A percentile compares a stretch with the other conserved stretches of the same genome.
These are phyloP conservation scores for Zeugodacus cucurbitae DNA, from an alignment of 1,140 invertebrate genomes.

Conservation along the genomic window DNA sequence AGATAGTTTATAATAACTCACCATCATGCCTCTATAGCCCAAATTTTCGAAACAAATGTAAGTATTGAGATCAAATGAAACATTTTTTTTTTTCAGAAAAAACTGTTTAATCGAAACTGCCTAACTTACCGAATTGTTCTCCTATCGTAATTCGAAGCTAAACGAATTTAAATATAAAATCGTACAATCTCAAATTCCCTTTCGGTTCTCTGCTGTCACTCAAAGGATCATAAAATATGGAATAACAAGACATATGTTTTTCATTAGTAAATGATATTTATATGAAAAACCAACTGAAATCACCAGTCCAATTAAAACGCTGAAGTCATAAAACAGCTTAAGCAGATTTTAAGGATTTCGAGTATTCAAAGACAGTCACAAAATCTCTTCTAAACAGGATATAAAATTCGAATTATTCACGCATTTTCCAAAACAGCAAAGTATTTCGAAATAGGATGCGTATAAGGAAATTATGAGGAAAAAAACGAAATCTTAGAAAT, in stretches of 20 bases:
- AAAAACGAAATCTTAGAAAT: background rate
- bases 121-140: no score
- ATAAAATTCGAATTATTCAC: slow-evolving; percentile 26
- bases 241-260: background rate
- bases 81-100: no score
- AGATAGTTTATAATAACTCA: no score
- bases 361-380: background rate
- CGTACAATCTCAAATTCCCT: no score
- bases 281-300: background rate
- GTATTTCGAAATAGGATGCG: slow-evolving; percentile 2
- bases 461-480: background rate
- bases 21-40: no score
- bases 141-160: no score
- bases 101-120: no score
- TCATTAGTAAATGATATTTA: background rate
- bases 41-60: no score
- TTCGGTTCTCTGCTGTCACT: no score
- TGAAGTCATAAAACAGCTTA: background rate
- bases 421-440: background rate
- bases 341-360: background rate
- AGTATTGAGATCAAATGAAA: no score
- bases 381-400: background rate
- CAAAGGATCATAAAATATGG: no score
- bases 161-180: no score
- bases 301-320: background rate